Evolutionary conservation across 2,797 vertebrate genomes (phyloP).

Genomic region (Trichosurus vulpecula): DNA sequence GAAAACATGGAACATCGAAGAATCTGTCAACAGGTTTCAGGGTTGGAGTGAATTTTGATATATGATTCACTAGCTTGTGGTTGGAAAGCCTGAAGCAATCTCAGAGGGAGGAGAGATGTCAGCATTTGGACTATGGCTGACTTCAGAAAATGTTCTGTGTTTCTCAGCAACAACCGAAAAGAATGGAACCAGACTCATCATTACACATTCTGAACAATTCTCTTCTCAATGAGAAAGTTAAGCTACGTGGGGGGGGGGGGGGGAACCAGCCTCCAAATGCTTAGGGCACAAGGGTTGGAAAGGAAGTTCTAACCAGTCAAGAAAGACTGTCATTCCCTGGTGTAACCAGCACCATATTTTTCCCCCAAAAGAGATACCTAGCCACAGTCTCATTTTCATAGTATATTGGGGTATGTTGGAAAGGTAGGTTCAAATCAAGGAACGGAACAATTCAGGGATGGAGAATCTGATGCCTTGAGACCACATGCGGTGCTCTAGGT

Average conservation of each 20-base stretch:
- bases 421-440: neutral
- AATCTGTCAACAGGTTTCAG: neutral
- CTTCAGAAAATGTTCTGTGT: conserved; percentile 7
- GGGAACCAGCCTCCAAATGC: neutral
- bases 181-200: neutral
- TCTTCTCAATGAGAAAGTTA: neutral
- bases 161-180: neutral
- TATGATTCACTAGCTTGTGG: neutral
- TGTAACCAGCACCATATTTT: fast-evolving
- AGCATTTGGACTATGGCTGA: neutral
- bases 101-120: neutral
- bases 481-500: too few species aligned
- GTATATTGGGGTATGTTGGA: neutral
- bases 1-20: neutral
- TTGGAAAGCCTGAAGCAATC: neutral
- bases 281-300: neutral
- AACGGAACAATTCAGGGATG: neutral
- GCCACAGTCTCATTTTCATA: neutral
- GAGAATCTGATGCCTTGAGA: too few species aligned
- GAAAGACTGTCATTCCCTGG: neutral
- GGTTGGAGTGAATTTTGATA: neutral
- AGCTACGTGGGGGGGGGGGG: too few species aligned
- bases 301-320: neutral
- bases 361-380: neutral
- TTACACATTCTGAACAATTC: neutral